phyloP scores from a whole-genome alignment of 1,140 invertebrate species.

The Nasonia longicornis region DNA sequence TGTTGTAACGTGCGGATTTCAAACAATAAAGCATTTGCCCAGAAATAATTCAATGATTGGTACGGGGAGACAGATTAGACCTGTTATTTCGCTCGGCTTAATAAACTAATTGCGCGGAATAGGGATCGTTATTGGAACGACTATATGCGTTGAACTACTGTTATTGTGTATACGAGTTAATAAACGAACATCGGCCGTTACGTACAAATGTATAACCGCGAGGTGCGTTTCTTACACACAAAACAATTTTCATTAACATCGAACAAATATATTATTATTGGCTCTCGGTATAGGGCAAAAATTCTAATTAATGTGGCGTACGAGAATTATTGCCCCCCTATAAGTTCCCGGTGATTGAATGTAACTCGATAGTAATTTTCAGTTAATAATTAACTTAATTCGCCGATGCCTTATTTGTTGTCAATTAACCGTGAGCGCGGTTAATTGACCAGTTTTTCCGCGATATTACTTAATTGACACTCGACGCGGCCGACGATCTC shows the following conservation, averaged over 20 bases:
- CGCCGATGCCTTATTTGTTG: not conserved
- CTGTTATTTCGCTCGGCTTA: not conserved
- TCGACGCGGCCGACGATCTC: not conserved
- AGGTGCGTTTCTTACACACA: not conserved
- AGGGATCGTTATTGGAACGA: not conserved
- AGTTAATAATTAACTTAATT: conserved; percentile 1
- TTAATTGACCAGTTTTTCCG: conserved; percentile 6
- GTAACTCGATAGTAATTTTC: conserved; percentile 1
- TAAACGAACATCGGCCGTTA: not conserved
- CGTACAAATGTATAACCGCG: not conserved
- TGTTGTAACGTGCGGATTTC: too few relatives aligned
- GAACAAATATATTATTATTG: conserved; percentile 1
- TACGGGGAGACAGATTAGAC: not conserved
- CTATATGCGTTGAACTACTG: not conserved
- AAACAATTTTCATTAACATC: conserved; percentile 1
- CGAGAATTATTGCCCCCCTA: not conserved
- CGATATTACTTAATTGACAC: conserved; percentile 11
- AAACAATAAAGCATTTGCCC: too few relatives aligned
- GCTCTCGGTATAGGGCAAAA: not conserved
- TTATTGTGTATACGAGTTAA: not conserved
- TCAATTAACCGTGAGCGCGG: not conserved
- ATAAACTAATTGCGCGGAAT: not conserved
- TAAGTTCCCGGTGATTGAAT: not conserved
- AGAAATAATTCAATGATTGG: not conserved
- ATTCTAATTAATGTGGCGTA: conserved; percentile 6